Percentiles rank a stretch among this genome's conserved stretches.
Conservation (phyloP, 1,140 invertebrate genomes). For the Philotrypesis tridentata region DNA sequence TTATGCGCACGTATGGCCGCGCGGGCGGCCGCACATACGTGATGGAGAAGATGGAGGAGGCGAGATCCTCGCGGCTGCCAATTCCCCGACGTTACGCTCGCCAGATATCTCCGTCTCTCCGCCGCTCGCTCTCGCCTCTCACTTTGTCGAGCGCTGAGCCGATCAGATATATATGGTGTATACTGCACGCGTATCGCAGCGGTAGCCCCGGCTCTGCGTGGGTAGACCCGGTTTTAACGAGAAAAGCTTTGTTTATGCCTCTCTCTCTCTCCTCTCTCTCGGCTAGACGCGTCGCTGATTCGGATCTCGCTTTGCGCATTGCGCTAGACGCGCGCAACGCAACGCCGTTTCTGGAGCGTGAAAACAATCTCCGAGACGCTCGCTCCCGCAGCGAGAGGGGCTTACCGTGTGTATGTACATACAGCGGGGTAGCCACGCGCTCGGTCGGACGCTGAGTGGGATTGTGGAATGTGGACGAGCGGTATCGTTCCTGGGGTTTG, state of each 20-base stretch:
- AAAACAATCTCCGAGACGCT: neutral
- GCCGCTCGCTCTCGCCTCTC: neutral
- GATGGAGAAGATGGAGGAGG: neutral
- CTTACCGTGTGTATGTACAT: too few relatives aligned
- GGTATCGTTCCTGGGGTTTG: too few relatives aligned
- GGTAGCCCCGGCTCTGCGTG: too few relatives aligned
- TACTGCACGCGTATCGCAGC: too few relatives aligned
- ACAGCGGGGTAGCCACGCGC: too few relatives aligned
- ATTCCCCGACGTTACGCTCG: neutral
- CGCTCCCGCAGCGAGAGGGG: too few relatives aligned
- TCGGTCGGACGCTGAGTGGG: too few relatives aligned
- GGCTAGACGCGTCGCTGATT: neutral
- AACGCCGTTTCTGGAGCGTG: neutral
- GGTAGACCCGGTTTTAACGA: too few relatives aligned
- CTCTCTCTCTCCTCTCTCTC: too few relatives aligned
- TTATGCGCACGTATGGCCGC: slow-evolving; percentile 33
- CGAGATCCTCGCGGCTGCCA: neutral
- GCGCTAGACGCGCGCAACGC: neutral
- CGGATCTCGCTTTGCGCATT: neutral
- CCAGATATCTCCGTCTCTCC: neutral
- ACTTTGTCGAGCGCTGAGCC: neutral
- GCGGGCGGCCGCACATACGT: neutral
- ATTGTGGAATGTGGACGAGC: too few relatives aligned
- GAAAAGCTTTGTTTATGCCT: neutral
- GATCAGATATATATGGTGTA: slow-evolving; percentile 12